Conservation (phyloP, 2,113 vertebrate genomes). For the Xiphias gladius region DNA sequence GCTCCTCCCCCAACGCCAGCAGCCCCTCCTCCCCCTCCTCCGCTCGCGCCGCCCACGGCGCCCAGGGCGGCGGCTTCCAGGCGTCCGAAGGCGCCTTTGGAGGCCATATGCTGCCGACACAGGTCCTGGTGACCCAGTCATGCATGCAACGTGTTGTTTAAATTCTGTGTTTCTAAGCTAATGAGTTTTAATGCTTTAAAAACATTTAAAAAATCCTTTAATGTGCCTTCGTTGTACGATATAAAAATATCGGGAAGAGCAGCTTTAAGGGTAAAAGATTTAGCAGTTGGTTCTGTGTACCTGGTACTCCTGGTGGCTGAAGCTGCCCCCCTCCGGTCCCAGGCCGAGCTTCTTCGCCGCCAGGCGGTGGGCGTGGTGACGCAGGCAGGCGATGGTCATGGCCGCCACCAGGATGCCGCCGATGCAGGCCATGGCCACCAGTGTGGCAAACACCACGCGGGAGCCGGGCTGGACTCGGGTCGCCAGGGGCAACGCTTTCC, state of each 20-base stretch:
- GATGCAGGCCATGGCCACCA: conserved; percentile 90
- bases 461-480: conserved; percentile 80
- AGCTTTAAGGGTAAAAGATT: too few species aligned
- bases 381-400: conserved; percentile 88
- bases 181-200: too few species aligned
- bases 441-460: conserved; percentile 89
- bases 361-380: conserved; percentile 89
- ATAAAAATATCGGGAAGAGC: too few species aligned
- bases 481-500: conserved; percentile 79
- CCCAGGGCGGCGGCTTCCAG: conserved; percentile 83
- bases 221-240: too few species aligned
- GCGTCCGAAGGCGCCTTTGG: conserved; percentile 92
- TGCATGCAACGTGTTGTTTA: conserved; percentile 15
- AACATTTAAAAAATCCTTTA: too few species aligned
- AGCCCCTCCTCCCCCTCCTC: conserved; percentile 69
- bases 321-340: conserved; percentile 90
- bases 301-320: conserved; percentile 96
- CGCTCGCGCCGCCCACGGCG: conserved; percentile 68
- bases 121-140: conserved; percentile 88
- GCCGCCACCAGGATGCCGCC: conserved; percentile 89
- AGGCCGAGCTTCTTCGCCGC: conserved; percentile 92
- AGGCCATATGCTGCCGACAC: conserved; percentile 97
- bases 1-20: neutral
- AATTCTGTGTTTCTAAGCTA: neutral
- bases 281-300: conserved; percentile 71